Evolutionary conservation across 2,888 invertebrate species (phyloP).

Genomic region (Epinotia brunnichana): DNA sequence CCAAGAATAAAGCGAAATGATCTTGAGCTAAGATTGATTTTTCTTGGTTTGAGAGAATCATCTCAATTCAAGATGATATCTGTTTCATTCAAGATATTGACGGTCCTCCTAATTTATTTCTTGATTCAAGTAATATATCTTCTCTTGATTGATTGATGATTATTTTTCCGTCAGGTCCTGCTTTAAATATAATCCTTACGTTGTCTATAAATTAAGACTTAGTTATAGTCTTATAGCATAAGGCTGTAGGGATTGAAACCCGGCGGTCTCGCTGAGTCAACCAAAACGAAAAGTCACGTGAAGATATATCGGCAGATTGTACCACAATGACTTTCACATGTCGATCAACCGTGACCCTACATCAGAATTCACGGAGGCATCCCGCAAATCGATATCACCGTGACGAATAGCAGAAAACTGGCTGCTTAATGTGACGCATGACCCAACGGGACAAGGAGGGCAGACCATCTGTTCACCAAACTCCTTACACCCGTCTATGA

Average conservation of each 20-base stretch:
- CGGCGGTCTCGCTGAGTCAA: background rate
- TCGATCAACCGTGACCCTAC: conserved; percentile 8
- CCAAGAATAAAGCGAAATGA: too few relatives aligned
- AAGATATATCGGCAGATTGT: conserved; percentile 5
- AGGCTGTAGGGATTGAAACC: too few relatives aligned
- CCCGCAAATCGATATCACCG: conserved; percentile 29
- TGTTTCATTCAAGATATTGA: too few relatives aligned
- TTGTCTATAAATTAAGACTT: background rate
- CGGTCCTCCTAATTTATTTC: too few relatives aligned
- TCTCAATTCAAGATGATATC: too few relatives aligned
- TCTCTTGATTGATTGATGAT: too few relatives aligned
- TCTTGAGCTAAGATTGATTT: too few relatives aligned
- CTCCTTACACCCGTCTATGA: background rate
- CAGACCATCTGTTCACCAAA: background rate
- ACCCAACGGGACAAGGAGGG: conserved; percentile 35
- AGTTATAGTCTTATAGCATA: too few relatives aligned
- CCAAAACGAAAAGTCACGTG: background rate
- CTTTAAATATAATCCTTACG: background rate
- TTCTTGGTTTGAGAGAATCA: too few relatives aligned
- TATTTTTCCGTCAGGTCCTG: too few relatives aligned
- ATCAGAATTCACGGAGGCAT: conserved; percentile 9
- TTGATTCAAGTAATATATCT: too few relatives aligned
- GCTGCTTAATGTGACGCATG: conserved; percentile 38
- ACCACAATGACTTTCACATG: background rate
- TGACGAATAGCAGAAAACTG: conserved; percentile 41